Percentiles rank a stretch among this genome's conserved stretches.
Conservation (phyloP, 2,113 vertebrate species). For the Urocolius indicus region DNA sequence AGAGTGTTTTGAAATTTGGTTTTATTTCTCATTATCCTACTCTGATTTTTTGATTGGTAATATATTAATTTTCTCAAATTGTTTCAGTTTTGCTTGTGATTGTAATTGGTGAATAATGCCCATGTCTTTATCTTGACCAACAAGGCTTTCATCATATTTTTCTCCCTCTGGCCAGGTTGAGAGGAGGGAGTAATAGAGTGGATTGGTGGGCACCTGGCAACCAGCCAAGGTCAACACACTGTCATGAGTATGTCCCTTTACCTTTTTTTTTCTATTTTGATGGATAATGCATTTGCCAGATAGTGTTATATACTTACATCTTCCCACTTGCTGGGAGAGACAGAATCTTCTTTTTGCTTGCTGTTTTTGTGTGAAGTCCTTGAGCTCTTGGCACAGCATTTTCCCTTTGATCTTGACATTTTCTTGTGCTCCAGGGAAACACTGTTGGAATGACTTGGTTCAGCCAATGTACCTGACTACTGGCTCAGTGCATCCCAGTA, state of each 20-base stretch:
- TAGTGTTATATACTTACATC: neutral
- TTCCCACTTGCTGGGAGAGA: neutral
- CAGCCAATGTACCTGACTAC: neutral
- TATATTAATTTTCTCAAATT: neutral
- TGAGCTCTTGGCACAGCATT: neutral
- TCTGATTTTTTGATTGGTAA: neutral
- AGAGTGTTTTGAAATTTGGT: neutral
- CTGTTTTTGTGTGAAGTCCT: neutral
- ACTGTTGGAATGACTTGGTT: neutral
- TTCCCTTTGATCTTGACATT: constrained; percentile 35
- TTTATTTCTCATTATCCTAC: neutral
- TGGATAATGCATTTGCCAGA: neutral
- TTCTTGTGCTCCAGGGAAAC: neutral
- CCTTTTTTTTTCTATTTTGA: neutral
- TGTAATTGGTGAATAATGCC: neutral
- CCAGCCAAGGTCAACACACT: neutral
- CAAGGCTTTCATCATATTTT: rapidly evolving
- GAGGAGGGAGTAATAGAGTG: neutral
- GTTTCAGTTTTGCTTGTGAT: neutral
- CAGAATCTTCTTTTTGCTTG: neutral
- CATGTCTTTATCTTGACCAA: neutral
- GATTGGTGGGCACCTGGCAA: rapidly evolving
- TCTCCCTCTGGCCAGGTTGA: neutral
- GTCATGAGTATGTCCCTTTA: neutral
- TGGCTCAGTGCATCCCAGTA: neutral